phyloP scores from a whole-genome alignment of 1,140 invertebrate species.

The Drosophila tani region DNA sequence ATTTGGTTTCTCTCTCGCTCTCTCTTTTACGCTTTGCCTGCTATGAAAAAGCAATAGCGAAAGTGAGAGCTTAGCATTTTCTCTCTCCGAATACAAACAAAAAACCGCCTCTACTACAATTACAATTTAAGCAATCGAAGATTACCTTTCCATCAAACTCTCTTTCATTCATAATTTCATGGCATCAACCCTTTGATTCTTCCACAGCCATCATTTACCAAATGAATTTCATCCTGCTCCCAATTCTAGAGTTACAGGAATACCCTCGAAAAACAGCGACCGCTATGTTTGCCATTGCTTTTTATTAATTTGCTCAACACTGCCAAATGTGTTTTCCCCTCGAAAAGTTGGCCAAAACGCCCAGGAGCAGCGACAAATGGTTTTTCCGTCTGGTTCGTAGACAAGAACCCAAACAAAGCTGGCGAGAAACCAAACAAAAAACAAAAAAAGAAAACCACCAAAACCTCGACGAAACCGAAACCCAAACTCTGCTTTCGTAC shows the following conservation, averaged over 20 bases:
- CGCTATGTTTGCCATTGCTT: conserved; percentile 41
- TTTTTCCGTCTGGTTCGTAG: conserved; percentile 39
- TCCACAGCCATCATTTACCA: conserved; percentile 31
- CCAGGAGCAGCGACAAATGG: conserved; percentile 46
- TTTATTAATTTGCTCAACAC: conserved; percentile 58
- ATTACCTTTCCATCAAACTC: neutral
- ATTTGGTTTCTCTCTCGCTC: no score
- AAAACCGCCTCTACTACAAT: no score
- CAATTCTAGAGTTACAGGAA: conserved; percentile 6
- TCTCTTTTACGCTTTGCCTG: no score
- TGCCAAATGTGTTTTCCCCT: neutral
- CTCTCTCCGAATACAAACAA: no score
- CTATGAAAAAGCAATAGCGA: no score
- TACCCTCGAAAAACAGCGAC: neutral
- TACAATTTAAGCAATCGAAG: neutral
- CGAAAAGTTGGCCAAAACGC: conserved; percentile 35
- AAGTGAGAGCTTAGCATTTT: no score
- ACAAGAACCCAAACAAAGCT: conserved; percentile 40
- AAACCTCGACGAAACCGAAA: conserved; percentile 47
- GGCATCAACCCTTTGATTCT: conserved; percentile 21
- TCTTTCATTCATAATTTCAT: conserved; percentile 20
- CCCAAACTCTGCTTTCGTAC: conserved; percentile 31
- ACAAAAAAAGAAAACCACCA: conserved; percentile 15
- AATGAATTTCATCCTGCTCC: conserved; percentile 30
- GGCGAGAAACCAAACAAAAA: conserved; percentile 17